A percentile compares a stretch with the other conserved stretches of the same genome.
These are phyloP conservation scores for Danio kyathit DNA, from an alignment of 2,797 vertebrate species.

Conservation along the genomic window DNA sequence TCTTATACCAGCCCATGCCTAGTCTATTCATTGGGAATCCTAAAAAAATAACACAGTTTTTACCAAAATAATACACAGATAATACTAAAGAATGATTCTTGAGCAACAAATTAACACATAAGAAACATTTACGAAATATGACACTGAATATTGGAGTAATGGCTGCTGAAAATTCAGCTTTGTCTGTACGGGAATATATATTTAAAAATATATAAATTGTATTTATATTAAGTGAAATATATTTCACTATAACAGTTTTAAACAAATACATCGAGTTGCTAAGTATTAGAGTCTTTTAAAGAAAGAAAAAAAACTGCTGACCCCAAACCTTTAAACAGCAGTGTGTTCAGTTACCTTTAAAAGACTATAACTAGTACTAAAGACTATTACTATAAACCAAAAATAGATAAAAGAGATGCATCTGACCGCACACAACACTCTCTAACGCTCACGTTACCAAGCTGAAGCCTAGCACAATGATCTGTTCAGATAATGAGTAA, in stretches of 20 bases:
- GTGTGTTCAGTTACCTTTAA: neutral
- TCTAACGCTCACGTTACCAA: conserved; percentile 61
- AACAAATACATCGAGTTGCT: neutral
- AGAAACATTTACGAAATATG: neutral
- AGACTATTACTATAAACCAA: neutral
- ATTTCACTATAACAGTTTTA: neutral
- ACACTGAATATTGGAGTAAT: too few species aligned
- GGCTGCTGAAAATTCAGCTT: neutral
- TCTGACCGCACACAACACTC: neutral
- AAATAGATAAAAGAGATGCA: neutral
- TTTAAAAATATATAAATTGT: too few species aligned
- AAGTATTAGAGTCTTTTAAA: neutral
- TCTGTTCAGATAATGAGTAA: conserved; percentile 54
- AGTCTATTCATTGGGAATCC: neutral
- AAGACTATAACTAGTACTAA: too few species aligned
- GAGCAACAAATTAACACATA: neutral
- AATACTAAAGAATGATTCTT: neutral
- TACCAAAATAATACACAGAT: too few species aligned
- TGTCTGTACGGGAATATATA: too few species aligned
- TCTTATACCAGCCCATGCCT: too few species aligned
- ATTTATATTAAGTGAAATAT: too few species aligned
- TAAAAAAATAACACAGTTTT: neutral
- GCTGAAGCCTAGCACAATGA: conserved; percentile 44
- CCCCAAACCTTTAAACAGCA: neutral
- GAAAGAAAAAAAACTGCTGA: neutral